phyloP scores from a whole-genome alignment of 2,797 vertebrate species.

The Gymnothorax reevesii region DNA sequence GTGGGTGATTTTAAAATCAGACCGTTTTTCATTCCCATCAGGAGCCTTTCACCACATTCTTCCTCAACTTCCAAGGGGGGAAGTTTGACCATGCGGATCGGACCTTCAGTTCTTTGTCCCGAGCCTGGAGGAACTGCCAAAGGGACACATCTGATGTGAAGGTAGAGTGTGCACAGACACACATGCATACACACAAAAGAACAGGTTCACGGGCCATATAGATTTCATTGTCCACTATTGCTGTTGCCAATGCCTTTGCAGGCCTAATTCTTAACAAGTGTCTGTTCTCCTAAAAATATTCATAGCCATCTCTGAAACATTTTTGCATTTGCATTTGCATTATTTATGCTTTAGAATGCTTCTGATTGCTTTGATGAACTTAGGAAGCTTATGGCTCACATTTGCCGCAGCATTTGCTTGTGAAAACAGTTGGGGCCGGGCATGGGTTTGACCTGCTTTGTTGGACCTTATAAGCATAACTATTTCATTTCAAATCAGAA shows the following conservation, averaged over 20 bases:
- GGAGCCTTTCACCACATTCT: conserved; percentile 97
- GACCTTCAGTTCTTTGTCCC: conserved; percentile 86
- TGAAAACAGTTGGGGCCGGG: conserved; percentile 63
- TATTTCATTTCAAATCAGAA: not conserved
- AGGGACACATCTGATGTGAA: conserved; percentile 94
- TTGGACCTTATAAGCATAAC: conserved; percentile 66
- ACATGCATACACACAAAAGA: not conserved
- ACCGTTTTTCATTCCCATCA: conserved; percentile 51
- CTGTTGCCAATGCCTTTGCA: not conserved
- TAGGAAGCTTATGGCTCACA: conserved; percentile 48
- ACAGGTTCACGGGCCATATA: conserved; percentile 24
- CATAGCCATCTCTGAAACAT: conserved; percentile 66
- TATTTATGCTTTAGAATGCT: conserved; percentile 25
- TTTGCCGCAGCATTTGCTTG: conserved; percentile 53
- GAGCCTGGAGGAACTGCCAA: conserved; percentile 94
- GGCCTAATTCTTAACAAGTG: conserved; percentile 58
- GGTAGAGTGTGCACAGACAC: conserved; percentile 68
- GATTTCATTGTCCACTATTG: not conserved
- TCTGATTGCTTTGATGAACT: conserved; percentile 66
- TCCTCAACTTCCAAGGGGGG: conserved; percentile 86
- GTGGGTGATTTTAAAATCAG: not conserved
- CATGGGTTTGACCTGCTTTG: conserved; percentile 64
- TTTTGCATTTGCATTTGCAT: conserved; percentile 44
- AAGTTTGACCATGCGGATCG: conserved; percentile 94
- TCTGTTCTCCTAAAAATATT: conserved; percentile 71